These are phyloP conservation scores for Ailurus styani DNA, from an alignment of 2,113 vertebrate genomes.

Conservation along the genomic window DNA sequence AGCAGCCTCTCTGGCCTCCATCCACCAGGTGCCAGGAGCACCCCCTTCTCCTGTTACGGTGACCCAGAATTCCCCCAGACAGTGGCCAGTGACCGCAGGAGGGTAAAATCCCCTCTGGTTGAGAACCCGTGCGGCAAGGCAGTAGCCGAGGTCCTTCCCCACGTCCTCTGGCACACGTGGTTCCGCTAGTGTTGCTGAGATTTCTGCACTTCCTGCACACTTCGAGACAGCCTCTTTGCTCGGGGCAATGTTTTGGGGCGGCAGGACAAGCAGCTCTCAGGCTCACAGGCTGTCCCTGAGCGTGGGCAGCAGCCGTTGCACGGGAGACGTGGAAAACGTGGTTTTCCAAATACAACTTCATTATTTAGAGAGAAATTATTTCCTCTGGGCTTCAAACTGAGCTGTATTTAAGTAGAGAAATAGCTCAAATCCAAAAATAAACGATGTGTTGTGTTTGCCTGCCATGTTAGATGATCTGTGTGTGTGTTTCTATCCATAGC, in stretches of 20 bases:
- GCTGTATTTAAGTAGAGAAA: not conserved
- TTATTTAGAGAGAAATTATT: not conserved
- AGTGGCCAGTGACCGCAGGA: accelerated
- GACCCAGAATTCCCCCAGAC: not conserved
- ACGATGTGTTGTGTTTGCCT: not conserved
- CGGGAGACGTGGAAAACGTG: not conserved
- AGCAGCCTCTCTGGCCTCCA: not conserved
- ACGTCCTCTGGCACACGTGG: not conserved
- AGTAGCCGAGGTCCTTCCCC: not conserved
- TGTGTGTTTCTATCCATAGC: not conserved
- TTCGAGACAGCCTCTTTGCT: not conserved
- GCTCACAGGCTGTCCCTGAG: not conserved
- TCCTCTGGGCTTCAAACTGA: not conserved
- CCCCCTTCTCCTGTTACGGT: not conserved
- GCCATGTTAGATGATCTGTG: not conserved
- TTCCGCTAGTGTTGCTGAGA: not conserved
- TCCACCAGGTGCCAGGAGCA: not conserved
- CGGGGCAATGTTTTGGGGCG: not conserved
- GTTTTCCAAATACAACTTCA: not conserved
- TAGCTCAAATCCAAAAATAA: not conserved
- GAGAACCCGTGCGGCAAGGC: not conserved
- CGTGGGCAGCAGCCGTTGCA: not conserved
- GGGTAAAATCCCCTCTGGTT: not conserved
- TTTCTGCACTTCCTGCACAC: too few species aligned
- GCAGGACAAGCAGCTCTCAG: not conserved